Conservation (phyloP, 2,888 invertebrate genomes). For the Melanotus villosus region DNA sequence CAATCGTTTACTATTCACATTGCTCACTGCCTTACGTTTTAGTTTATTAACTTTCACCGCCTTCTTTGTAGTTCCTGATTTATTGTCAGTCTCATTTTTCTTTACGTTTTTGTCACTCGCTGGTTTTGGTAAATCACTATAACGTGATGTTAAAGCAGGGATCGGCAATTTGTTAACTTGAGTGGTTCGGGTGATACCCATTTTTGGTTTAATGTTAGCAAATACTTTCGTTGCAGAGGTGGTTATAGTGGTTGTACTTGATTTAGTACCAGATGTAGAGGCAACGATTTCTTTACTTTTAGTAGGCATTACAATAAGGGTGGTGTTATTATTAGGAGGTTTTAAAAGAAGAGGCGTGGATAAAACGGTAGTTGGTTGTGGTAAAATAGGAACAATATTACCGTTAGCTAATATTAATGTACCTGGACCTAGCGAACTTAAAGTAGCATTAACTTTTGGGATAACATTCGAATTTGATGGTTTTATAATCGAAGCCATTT, state of each 20-base stretch:
- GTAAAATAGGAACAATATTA: constrained; percentile 62
- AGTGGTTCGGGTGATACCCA: constrained; percentile 63
- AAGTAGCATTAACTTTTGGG: constrained; percentile 50
- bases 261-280: constrained; percentile 22
- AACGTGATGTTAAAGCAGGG: constrained; percentile 63
- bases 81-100: background rate
- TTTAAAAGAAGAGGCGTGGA: constrained; percentile 53
- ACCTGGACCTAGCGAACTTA: constrained; percentile 62
- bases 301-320: constrained; percentile 46
- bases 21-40: too few species aligned
- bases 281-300: constrained; percentile 41
- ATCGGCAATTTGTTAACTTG: constrained; percentile 68
- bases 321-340: constrained; percentile 49
- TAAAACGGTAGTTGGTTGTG: constrained; percentile 54
- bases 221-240: constrained; percentile 18
- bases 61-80: too few species aligned
- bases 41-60: background rate
- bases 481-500: constrained; percentile 59
- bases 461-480: constrained; percentile 45
- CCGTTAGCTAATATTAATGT: constrained; percentile 66
- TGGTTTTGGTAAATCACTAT: constrained; percentile 45
- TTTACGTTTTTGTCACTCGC: background rate
- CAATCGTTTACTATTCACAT: background rate
- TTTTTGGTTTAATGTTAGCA: constrained; percentile 47
- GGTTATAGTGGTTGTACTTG: constrained; percentile 27